Base-by-base conservation (phyloP, 2,113 vertebrate species). In the Platichthys flesus region DNA sequence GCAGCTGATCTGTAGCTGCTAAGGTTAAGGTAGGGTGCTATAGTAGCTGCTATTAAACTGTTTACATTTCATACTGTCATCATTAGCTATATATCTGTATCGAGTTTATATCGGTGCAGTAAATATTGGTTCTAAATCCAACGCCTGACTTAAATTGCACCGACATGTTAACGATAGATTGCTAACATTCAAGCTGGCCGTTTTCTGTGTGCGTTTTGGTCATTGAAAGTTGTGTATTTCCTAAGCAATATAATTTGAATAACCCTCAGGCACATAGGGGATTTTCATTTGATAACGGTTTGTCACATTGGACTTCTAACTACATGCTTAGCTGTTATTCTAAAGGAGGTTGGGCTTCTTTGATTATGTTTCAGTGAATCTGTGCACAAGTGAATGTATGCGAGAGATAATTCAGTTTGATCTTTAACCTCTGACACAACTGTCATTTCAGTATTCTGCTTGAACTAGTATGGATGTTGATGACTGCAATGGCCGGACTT, bases 401-500 rank as follows among this genome's bases (percentile, higher is more conserved):
- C 31, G 18, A 65, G 2, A 49, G 35, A 51, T 28, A 7, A 51
- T 26, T 55, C 7, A 66, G 18, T 21, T 37, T 47, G 9, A 68
- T 54, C 31, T 42, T 4, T 40, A 60, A 55, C 18, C 35, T 45
- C 26, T 51, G 28, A 20, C 47, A 69, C 75, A 70, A 73, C 85
- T 94, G 51, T 87, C 85, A 90, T 90, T 90, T 85, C 93, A 95
- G 76, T 86, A 93, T 93, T 94, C 85, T 86, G 86, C 79, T 81
- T 86, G 90, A 93, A 91, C 89, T 91, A 97, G 91, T 90, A 99
- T 99, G 97, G 96, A 99, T 90, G 93, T 94, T 91, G 97, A 99
- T 86, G 97, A 98, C 93, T 97, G 95, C 92, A 98, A 97, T 95
- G 97, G 96, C 83, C 96, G 92, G 74, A 94, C 96, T 71, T 97